Evolutionary conservation across 1,140 invertebrate species (phyloP).

Genomic region (Anoplolepis gracilipes): DNA sequence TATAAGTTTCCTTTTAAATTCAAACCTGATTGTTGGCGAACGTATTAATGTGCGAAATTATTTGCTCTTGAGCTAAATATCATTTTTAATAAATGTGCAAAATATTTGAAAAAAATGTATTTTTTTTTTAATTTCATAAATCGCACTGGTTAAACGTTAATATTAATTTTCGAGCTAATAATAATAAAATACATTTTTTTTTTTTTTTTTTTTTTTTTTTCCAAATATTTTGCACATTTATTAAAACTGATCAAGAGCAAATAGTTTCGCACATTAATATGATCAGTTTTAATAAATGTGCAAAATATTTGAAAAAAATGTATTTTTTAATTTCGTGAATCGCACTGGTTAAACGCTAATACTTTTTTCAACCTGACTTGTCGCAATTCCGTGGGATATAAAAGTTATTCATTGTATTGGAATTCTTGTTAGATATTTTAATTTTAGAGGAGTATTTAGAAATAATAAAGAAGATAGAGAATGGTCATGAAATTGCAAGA

Average conservation of each 20-base stretch:
- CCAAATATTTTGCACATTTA: background rate
- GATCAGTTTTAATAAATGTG: background rate
- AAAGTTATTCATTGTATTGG: background rate
- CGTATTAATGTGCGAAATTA: background rate
- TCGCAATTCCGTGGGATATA: background rate
- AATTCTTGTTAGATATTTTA: slow-evolving; percentile 30
- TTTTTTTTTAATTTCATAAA: background rate
- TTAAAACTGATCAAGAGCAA: background rate
- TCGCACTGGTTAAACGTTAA: background rate
- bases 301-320: background rate
- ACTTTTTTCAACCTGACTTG: background rate
- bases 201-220: too few species aligned
- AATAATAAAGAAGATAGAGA: background rate
- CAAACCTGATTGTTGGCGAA: background rate
- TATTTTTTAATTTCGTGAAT: background rate
- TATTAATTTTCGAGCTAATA: too few species aligned
- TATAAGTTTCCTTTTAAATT: slow-evolving; percentile 21
- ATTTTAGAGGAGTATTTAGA: slow-evolving; percentile 13
- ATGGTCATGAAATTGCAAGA: background rate
- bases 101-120: background rate
- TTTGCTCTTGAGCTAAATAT: too few species aligned
- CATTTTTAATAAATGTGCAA: background rate
- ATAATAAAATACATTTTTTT: background rate
- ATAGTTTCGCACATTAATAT: too few species aligned
- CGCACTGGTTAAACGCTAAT: background rate